A percentile compares a stretch with the other conserved stretches of the same genome.
phyloP scores from a whole-genome alignment of 2,797 vertebrate genomes.

The Chanos chanos region DNA sequence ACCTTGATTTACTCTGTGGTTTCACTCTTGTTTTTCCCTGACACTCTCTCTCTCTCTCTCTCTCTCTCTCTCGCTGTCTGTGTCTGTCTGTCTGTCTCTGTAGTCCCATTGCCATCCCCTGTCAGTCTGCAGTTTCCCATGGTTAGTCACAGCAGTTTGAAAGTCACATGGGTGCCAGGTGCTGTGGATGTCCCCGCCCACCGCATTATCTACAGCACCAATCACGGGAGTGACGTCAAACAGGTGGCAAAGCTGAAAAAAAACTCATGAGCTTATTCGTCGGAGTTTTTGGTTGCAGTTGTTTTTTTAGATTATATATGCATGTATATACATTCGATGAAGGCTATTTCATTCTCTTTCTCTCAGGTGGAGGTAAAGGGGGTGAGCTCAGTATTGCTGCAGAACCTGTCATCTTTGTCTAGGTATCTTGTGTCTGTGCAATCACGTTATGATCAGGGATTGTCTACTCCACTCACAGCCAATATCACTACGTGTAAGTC shows the following conservation, averaged over 20 bases:
- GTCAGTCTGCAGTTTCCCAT: conserved; percentile 75
- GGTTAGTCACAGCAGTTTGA: conserved; percentile 78
- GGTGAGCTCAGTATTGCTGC: conserved; percentile 72
- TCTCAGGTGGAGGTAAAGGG: conserved; percentile 80
- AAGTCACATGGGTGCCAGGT: conserved; percentile 77
- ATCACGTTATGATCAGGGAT: conserved; percentile 73
- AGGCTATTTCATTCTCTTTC: background rate
- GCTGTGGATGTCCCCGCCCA: conserved; percentile 64
- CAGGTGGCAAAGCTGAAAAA: no score
- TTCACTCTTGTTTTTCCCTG: background rate
- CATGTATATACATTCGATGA: no score
- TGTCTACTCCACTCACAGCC: conserved; percentile 72
- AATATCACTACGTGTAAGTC: conserved; percentile 86
- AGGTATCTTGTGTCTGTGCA: conserved; percentile 81
- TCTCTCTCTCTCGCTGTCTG: background rate
- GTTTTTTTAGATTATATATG: no score
- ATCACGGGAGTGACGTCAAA: conserved; percentile 77
- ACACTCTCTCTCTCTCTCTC: background rate
- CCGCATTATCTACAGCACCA: conserved; percentile 77
- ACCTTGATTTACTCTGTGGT: background rate
- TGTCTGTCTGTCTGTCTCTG: conserved; percentile 7
- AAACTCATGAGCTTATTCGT: no score
- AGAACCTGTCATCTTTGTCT: conserved; percentile 84
- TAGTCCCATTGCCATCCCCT: conserved; percentile 73
- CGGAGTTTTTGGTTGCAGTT: no score